Base-by-base conservation (phyloP, 2,797 vertebrate species). In the Pyrocephalus nanus region DNA sequence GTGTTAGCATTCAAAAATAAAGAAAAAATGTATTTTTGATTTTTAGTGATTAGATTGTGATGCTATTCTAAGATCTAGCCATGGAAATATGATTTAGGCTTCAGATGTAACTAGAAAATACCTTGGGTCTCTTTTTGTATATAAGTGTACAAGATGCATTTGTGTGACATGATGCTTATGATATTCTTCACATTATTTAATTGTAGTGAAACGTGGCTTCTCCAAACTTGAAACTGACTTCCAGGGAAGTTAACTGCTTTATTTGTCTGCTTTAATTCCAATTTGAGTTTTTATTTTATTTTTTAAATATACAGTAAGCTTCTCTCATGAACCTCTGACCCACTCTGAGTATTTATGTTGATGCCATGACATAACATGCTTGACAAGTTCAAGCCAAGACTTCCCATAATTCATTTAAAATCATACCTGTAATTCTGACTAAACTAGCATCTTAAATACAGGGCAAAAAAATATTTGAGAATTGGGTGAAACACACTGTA, bases 391-490 rank as follows among this genome's bases (percentile, higher is more conserved):
- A 67, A 94, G 34, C 2, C 22, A 88, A 64, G 1, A 0, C 3
- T 83, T 82, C 5, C 8, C 69, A 5, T n/a, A 81, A 81, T 54
- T 32, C 6, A 29, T 80, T 86, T 25, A 78, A 43, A 88, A 88
- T 65, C 40, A 43, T n/a, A 50, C 6, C 9, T 77, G 40, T 6
- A 69, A 51, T 8, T 82, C 9, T 51, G 12, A 74, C 5, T 61
- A 62, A 73, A 23, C 3, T 32, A 9, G 1, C 32, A 51, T 54
- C 91, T 92, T 64, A 65, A 71, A 78, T 21, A 14, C 1, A 14
- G 9, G 20, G 1, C 0, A 4, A 38, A 58, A 42, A 26, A 23
- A 6, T 12, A 19, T 6, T 11, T 17, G 3, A 87, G 7, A 67
- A 72, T 75, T 5, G 16, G 2, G 4, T 38, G 66, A 78, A 83